These are phyloP conservation scores for Cervus canadensis DNA, from an alignment of 2,113 vertebrate species.

Conservation along the genomic window DNA sequence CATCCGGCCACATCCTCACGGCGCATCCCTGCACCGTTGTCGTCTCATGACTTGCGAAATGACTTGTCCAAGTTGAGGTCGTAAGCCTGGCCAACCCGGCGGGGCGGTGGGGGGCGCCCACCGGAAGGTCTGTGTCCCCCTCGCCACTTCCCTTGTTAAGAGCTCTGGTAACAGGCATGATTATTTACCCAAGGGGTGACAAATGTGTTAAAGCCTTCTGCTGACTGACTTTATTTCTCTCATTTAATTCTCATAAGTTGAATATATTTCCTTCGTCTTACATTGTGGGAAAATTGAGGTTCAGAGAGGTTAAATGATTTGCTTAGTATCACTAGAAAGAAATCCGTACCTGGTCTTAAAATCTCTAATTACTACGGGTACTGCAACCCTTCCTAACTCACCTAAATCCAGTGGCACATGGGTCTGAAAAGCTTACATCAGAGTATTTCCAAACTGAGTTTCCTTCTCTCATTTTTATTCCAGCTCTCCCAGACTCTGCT, in stretches of 20 bases:
- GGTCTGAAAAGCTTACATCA: not conserved
- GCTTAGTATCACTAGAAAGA: not conserved
- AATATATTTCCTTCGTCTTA: not conserved
- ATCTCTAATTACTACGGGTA: not conserved
- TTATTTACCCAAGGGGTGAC: not conserved
- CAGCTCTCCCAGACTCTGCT: not conserved
- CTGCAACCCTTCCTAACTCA: not conserved
- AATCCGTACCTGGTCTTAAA: not conserved
- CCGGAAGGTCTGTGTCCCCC: not conserved
- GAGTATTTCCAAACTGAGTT: not conserved
- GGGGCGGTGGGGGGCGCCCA: not conserved
- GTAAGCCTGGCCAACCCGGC: not conserved
- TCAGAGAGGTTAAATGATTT: not conserved
- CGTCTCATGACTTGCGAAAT: not conserved
- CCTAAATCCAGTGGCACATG: not conserved
- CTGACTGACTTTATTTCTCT: not conserved
- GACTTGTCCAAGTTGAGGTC: not conserved
- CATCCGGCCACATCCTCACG: not conserved
- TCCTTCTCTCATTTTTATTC: not conserved
- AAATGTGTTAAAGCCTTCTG: not conserved
- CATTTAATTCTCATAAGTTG: not conserved
- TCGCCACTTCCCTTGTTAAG: not conserved
- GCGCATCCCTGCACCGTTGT: too few species aligned
- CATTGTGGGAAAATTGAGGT: not conserved
- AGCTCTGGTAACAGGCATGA: not conserved